Evolutionary conservation across 2,797 vertebrate species (phyloP).

Genomic region (Bradypodion ventrale): DNA sequence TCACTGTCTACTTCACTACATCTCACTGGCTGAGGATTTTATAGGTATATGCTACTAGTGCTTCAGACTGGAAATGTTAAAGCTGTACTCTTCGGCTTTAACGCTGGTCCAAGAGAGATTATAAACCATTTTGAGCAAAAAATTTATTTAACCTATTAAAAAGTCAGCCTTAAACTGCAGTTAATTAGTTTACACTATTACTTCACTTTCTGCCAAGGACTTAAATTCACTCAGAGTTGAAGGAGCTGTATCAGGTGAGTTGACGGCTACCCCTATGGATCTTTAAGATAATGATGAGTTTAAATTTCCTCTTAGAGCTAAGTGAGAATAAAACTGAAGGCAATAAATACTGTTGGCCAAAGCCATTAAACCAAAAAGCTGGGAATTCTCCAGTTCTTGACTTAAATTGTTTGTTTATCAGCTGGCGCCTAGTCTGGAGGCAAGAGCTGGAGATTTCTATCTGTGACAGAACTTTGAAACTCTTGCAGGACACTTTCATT

Average conservation of each 20-base stretch:
- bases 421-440: conserved; percentile 84
- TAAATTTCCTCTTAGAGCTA: conserved; percentile 86
- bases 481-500: conserved; percentile 89
- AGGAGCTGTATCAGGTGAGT: conserved; percentile 76
- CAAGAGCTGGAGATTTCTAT: conserved; percentile 85
- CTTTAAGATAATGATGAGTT: conserved; percentile 86
- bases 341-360: conserved; percentile 85
- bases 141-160: conserved; percentile 81
- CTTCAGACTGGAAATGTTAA: conserved; percentile 72
- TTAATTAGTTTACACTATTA: conserved; percentile 80
- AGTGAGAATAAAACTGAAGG: conserved; percentile 86
- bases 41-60: conserved; percentile 64
- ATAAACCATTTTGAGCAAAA: conserved; percentile 80
- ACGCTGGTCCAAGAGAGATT: conserved; percentile 74
- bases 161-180: conserved; percentile 75
- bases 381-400: conserved; percentile 86
- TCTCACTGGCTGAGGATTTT: conserved; percentile 41
- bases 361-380: conserved; percentile 86
- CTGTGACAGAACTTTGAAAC: conserved; percentile 88
- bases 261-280: conserved; percentile 74
- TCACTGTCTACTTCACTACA: conserved; percentile 1
- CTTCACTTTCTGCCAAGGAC: conserved; percentile 71
- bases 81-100: conserved; percentile 74
- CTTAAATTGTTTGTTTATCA: conserved; percentile 87
- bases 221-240: conserved; percentile 65